Conservation (phyloP, 2,888 invertebrate genomes). For the Prosapia bicincta region DNA sequence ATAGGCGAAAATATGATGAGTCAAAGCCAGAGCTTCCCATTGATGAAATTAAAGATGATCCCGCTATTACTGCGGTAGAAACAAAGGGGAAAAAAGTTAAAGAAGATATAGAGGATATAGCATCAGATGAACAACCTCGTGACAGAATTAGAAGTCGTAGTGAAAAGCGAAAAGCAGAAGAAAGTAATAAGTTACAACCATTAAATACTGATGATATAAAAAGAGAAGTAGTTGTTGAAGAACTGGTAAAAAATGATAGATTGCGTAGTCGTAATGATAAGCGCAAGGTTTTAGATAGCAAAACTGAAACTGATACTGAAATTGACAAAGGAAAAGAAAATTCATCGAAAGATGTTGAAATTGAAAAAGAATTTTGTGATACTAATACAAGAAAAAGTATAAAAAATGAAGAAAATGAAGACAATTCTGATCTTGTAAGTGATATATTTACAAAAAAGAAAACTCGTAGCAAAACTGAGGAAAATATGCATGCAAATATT, state of each 20-base stretch:
- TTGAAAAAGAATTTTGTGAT: conserved; percentile 4
- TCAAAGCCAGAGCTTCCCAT: conserved; percentile 9
- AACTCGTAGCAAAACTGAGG: neutral
- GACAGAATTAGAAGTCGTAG: conserved; percentile 29
- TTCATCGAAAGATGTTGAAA: neutral
- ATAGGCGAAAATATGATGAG: conserved; percentile 7
- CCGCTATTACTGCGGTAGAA: neutral
- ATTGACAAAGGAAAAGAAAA: conserved; percentile 25
- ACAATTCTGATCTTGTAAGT: neutral
- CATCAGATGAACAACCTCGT: conserved; percentile 18
- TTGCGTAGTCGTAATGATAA: conserved; percentile 16
- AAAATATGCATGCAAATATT: neutral
- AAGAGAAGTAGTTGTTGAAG: conserved; percentile 22
- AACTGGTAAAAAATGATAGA: conserved; percentile 17
- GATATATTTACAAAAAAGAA: neutral
- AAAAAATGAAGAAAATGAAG: conserved; percentile 36
- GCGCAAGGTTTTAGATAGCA: conserved; percentile 17
- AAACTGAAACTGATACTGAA: conserved; percentile 13
- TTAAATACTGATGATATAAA: conserved; percentile 3
- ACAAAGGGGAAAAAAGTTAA: conserved; percentile 20
- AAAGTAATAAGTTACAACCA: conserved; percentile 7
- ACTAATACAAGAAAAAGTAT: neutral
- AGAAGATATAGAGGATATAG: conserved; percentile 33
- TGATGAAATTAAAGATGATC: conserved; percentile 29
- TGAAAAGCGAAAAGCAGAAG: conserved; percentile 27